Evolutionary conservation across 2,888 invertebrate species (phyloP).

Genomic region (Abrostola tripartita): DNA sequence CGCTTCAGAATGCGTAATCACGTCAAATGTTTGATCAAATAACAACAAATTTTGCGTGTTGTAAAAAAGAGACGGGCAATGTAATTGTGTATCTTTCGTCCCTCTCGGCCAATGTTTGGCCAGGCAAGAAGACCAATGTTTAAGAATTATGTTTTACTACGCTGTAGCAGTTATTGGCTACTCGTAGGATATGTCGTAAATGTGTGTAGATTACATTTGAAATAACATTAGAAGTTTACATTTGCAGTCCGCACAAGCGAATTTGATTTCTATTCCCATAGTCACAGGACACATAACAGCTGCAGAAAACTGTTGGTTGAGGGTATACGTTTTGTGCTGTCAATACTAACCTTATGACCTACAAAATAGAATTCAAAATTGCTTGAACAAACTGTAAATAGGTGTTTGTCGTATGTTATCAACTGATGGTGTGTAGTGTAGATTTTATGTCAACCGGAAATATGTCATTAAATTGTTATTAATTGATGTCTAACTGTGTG

Average conservation of each 20-base stretch:
- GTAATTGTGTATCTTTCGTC: not conserved
- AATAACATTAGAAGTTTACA: too few relatives aligned
- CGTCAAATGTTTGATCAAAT: conserved; percentile 13
- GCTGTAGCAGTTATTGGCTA: conserved; percentile 5
- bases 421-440: not conserved
- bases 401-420: too few relatives aligned
- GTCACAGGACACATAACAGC: too few relatives aligned
- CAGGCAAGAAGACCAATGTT: not conserved
- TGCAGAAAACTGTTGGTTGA: too few relatives aligned
- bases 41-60: not conserved
- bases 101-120: conserved; percentile 8
- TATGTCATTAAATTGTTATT: not conserved
- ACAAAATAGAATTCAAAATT: too few relatives aligned
- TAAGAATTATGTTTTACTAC: not conserved
- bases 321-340: too few relatives aligned
- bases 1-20: conserved; percentile 25
- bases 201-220: not conserved
- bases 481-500: not conserved
- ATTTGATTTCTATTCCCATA: too few relatives aligned
- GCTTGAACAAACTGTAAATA: too few relatives aligned
- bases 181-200: conserved; percentile 1
- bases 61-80: not conserved
- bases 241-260: too few relatives aligned
- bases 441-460: not conserved
- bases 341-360: too few relatives aligned